Evolutionary conservation across 2,797 vertebrate genomes (phyloP), one percentile per base, ranked within the genome.

Genomic region (Pseudochirops corinnae): DNA sequence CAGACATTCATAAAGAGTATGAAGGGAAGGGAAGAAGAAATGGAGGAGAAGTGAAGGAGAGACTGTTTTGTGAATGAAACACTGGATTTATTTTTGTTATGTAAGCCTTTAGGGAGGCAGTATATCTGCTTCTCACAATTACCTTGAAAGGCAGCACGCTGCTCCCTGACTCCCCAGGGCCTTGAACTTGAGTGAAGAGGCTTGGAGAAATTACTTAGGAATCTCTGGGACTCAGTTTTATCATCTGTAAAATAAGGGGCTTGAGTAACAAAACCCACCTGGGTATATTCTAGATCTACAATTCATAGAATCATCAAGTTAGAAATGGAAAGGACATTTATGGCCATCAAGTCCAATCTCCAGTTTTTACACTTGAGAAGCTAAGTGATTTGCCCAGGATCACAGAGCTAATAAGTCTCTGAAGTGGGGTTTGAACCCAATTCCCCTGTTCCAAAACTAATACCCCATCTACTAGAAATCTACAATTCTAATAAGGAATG

Each of bases 11-110:
- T 28, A 50, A 50, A 87, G 39, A 52, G 56, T 90, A n/a, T 91
- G 90, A 56, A 62, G 12, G 56, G 58, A 6, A 46, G 0, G 4
- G 53, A 92, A 12, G 56, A 46, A 0, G 39, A 60, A 52, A 21
- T 56, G 50, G 39, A 33, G 50, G 56, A 93, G 62, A 95, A 92
- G 87, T 74, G 53, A 92, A 92, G 55, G 52, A 18, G 31, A 56
- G 18, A 62, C 93, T 28, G 74, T 82, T 33, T 92, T 94, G 7
- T 0, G 31, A 90, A 92, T 95, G 92, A 50, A 94, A 92, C 96
- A 46, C 29, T 29, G 29, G 55, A 13, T 26, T 53, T 90, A 26
- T 56, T 90, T 87, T 93, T 39, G n/a, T 82, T 50, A 46, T 53
- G 90, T 90, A 90, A 82, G 39, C 9, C 74, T 21, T 82, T 10